Evolutionary conservation across 2,113 vertebrate genomes (phyloP).

Genomic region (Carassius carassius): DNA sequence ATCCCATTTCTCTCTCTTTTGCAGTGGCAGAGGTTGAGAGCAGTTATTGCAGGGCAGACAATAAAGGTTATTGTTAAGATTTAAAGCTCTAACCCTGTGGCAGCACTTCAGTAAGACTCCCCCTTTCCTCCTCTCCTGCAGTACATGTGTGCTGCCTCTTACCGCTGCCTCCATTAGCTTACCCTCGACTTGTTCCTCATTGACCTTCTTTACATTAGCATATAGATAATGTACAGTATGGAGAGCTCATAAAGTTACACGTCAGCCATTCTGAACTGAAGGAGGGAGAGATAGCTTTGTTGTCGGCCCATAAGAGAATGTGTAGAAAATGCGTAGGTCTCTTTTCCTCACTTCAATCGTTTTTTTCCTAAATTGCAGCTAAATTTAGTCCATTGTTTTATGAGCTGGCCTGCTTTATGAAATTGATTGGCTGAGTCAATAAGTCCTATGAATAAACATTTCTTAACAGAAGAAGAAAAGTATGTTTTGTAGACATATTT

Average conservation of each 20-base stretch:
- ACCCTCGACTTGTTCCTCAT: slow-evolving; percentile 13
- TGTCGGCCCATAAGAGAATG: neutral
- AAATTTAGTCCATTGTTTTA: slow-evolving; percentile 42
- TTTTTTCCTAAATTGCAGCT: neutral
- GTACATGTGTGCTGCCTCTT: neutral
- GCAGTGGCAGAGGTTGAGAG: slow-evolving; percentile 32
- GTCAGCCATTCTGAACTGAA: slow-evolving; percentile 9
- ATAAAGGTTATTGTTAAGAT: slow-evolving; percentile 43
- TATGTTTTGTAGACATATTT: slow-evolving; percentile 11
- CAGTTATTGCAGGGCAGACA: slow-evolving; percentile 33
- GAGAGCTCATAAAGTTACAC: slow-evolving; percentile 13
- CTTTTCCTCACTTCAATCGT: neutral
- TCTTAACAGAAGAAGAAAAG: slow-evolving; percentile 28
- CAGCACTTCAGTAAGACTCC: neutral
- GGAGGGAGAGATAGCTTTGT: neutral
- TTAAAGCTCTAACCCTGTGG: slow-evolving; percentile 24
- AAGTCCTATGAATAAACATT: slow-evolving; percentile 39
- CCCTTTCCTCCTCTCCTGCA: neutral
- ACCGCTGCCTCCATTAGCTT: neutral
- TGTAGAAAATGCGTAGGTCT: neutral
- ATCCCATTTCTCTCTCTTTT: slow-evolving; percentile 21
- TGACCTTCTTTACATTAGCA: slow-evolving; percentile 42
- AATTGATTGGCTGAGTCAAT: slow-evolving; percentile 33
- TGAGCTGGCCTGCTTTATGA: slow-evolving; percentile 23
- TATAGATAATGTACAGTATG: slow-evolving; percentile 27